Conservation (phyloP, 2,797 vertebrate genomes). For the Tinamus major region DNA sequence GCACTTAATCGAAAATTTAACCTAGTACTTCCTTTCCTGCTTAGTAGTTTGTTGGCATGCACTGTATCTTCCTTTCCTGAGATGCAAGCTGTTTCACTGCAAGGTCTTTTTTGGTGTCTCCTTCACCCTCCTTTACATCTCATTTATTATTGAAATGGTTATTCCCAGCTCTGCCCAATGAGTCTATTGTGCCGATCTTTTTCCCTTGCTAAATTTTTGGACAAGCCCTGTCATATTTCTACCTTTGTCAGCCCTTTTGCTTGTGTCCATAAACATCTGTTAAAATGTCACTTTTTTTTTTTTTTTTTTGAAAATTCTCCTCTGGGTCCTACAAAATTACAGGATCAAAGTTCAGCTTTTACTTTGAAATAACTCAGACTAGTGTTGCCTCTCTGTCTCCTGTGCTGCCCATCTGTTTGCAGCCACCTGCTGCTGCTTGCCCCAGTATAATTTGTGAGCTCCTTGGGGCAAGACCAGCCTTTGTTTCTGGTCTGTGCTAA, state of each 20-base stretch:
- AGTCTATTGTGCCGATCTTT: not conserved
- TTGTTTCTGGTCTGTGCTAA: not conserved
- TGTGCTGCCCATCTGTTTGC: not conserved
- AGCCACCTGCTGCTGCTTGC: rapidly evolving
- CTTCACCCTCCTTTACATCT: constrained; percentile 27
- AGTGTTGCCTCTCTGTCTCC: rapidly evolving
- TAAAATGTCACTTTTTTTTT: not conserved
- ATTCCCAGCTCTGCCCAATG: not conserved
- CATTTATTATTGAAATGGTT: not conserved
- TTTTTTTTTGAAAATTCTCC: not conserved
- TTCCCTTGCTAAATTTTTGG: not conserved
- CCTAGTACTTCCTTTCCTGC: not conserved
- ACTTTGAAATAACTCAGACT: not conserved
- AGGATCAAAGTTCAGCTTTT: rapidly evolving
- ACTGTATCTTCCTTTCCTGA: not conserved
- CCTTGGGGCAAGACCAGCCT: not conserved
- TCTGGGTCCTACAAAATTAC: not conserved
- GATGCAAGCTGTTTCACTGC: not conserved
- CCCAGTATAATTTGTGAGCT: not conserved
- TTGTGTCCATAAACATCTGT: not conserved
- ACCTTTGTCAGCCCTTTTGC: not conserved
- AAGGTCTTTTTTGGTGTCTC: not conserved
- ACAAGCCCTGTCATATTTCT: not conserved
- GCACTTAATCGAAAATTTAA: not conserved
- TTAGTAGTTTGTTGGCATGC: not conserved